Base-by-base conservation (phyloP, 2,888 invertebrate genomes). In the Sycophila texana region DNA sequence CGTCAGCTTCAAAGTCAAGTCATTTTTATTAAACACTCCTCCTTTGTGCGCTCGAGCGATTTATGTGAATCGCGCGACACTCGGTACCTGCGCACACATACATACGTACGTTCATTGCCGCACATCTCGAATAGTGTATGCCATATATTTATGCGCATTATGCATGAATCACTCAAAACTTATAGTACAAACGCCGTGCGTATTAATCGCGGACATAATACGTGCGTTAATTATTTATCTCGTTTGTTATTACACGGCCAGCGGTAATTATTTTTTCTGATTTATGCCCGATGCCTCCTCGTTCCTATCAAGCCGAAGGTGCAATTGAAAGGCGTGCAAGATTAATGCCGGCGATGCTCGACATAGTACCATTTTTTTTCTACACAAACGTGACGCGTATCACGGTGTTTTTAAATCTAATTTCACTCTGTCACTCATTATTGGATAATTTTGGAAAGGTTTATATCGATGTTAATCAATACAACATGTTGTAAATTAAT, bases 111-210 rank as follows among this genome's bases (percentile, higher is more conserved):
- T 13, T 39, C 12, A 60, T 71, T 71, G 57, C 12, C 18, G 39
- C 55, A 65, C 12, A 14, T 74, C 65, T 12, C 16, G 39, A 20
- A 47, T 49, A 18, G 63, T 18, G 18, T 66, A 20, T 66, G 2
- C 16, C 5, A 16, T 30, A 16, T 30, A n/a, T 20, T 26, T 53
- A 60, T 53, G 51, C 57, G 30, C 49, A 51, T 65, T 72, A 74
- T 18, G 18, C 49, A 20, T 73, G 72, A 77, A n/a, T 78, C 73
- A 67, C 20, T 47, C 47, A 20, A 26, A 20, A 61, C 49, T 61
- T 66, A n/a, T n/a, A 67, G 60, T 53, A 18, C 20, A 13, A 58
- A 10, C 57, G 18, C n/a, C 57, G 39, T 49, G 20, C 18, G 18
- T 20, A 55, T 22, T 51, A 47, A 49, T 66, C 39, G n/a, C 26